These are phyloP conservation scores for Ichneumoninae sp. DNA, from an alignment of 2,888 invertebrate species.

Conservation along the genomic window DNA sequence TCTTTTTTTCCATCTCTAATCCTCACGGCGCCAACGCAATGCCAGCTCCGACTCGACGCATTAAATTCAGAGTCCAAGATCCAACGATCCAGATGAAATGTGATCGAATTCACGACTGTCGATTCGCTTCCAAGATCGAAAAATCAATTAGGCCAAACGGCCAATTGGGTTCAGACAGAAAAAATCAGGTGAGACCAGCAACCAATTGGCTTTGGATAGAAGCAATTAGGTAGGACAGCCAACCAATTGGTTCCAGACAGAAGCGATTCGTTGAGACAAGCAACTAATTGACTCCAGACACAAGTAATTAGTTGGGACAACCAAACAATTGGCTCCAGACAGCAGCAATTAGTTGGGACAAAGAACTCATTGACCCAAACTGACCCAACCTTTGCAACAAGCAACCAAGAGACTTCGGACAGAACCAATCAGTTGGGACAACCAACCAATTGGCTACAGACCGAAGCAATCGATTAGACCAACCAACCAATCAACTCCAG, in stretches of 20 bases:
- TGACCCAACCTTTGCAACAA: not conserved
- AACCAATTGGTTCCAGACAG: not conserved
- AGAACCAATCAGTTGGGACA: not conserved
- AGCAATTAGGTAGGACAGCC: no score
- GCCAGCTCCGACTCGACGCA: constrained; percentile 24
- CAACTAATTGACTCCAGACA: not conserved
- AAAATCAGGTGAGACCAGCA: not conserved
- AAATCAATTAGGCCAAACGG: not conserved
- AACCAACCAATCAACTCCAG: not conserved
- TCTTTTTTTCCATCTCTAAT: constrained; percentile 36
- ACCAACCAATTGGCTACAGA: not conserved
- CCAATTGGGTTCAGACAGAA: not conserved
- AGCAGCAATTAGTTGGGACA: not conserved
- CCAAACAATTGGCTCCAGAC: not conserved
- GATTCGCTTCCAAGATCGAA: not conserved
- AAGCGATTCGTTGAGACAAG: not conserved
- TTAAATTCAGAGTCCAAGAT: constrained; percentile 26
- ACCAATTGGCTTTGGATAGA: not conserved
- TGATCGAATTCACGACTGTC: not conserved
- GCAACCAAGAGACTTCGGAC: not conserved
- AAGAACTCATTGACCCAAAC: no score
- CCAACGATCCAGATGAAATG: not conserved
- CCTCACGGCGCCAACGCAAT: constrained; percentile 44
- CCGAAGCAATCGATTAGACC: not conserved
- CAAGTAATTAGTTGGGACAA: not conserved